Evolutionary conservation across 1,140 invertebrate genomes (phyloP).

Genomic region (Archivesica marissinica): DNA sequence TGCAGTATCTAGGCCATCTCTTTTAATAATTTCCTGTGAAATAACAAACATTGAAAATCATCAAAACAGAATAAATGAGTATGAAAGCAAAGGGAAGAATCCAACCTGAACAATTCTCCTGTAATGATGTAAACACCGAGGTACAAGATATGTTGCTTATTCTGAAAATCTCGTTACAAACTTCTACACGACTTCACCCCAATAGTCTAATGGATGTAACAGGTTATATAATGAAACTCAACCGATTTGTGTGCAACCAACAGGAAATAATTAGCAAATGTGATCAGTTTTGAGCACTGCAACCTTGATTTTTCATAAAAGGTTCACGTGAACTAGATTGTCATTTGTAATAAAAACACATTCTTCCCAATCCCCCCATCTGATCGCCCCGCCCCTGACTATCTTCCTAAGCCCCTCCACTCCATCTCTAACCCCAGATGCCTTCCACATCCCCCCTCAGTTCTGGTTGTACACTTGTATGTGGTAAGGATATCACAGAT

Average conservation of each 20-base stretch:
- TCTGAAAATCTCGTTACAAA: conserved; percentile 6
- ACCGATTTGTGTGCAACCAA: conserved; percentile 5
- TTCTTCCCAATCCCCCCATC: no score
- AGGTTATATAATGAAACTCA: not conserved
- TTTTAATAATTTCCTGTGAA: not conserved
- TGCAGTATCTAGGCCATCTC: not conserved
- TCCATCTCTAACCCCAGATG: no score
- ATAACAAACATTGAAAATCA: not conserved
- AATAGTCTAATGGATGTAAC: conserved; percentile 4
- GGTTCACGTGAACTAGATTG: no score
- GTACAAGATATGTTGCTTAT: conserved; percentile 4
- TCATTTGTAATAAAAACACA: no score
- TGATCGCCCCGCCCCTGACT: no score
- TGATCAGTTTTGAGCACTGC: no score
- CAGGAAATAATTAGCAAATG: conserved; percentile 21
- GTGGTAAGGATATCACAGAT: no score
- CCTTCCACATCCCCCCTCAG: no score
- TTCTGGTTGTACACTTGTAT: no score
- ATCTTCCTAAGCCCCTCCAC: no score
- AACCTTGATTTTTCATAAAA: no score
- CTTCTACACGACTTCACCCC: not conserved
- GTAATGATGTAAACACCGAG: not conserved
- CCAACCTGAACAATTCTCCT: not conserved
- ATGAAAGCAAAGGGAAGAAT: not conserved
- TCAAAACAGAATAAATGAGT: not conserved